Percentiles rank a stretch among this genome's conserved stretches.
phyloP scores from a whole-genome alignment of 2,888 invertebrate species.

The Biston betularia region DNA sequence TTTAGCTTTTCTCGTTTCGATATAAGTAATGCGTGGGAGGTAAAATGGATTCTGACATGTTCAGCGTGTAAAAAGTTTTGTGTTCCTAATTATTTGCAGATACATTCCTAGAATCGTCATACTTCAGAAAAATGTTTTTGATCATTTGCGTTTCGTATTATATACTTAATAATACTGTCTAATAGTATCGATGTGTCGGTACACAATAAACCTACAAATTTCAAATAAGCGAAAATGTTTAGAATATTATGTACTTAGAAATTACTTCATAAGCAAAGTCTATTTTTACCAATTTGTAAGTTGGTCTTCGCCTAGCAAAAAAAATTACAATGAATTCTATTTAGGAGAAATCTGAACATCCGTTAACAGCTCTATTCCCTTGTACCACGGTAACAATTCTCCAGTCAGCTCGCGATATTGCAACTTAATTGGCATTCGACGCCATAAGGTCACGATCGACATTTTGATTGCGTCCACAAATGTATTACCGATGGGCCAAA shows the following conservation, averaged over 20 bases:
- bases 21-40: constrained; percentile 2
- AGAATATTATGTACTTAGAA: too few species aligned
- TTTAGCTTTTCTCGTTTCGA: constrained; percentile 8
- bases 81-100: not conserved
- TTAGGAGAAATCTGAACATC: not conserved
- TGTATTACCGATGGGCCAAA: constrained; percentile 53
- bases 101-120: not conserved
- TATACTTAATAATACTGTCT: not conserved
- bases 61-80: constrained; percentile 2
- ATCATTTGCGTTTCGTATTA: not conserved
- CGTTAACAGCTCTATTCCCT: constrained; percentile 8
- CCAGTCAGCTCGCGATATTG: constrained; percentile 34
- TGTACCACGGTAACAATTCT: constrained; percentile 18
- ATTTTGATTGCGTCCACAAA: constrained; percentile 61
- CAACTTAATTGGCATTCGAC: constrained; percentile 48
- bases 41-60: constrained; percentile 1
- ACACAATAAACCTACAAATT: too few species aligned
- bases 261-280: too few species aligned
- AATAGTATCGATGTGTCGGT: too few species aligned
- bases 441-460: constrained; percentile 48
- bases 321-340: not conserved
- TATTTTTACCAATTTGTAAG: not conserved
- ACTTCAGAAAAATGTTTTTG: not conserved
- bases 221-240: too few species aligned
- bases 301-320: not conserved